Base-by-base conservation (phyloP, 2,888 invertebrate genomes). In the Psococerastis gibbosa region DNA sequence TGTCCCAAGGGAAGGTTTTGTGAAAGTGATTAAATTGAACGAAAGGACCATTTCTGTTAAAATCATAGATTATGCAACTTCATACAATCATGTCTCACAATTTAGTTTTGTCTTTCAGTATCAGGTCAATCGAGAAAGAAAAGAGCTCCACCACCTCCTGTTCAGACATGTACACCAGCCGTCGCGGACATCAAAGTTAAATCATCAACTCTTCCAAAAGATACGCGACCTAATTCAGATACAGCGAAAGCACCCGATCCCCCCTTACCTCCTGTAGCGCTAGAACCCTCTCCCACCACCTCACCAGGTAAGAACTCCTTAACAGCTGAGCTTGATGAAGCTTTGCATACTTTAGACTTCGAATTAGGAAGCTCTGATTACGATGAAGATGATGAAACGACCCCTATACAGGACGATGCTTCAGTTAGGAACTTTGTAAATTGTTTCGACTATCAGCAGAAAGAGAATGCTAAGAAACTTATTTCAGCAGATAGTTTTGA, bases 141-240 rank as follows among this genome's bases (percentile, higher is more conserved):
- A 57, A 71, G 73, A 56, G 67, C 70, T 51, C 66, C 68, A 9
- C 71, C 73, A 2, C 69, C 68, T 20, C 65, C 66, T 15, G 67
- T 68, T 9, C 64, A 66, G 31, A 58, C 60, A 8, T 50, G 52
- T 3, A 60, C 61, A 1, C 60, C 61, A 1, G 57, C 57, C 2
- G 58, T 58, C 9, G 43, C 60, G 16, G 59, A 38, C 6, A 20
- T 20, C 17, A 38, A 38, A 38, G 20, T 20, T 5, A 38, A 38
- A 38, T 5, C 38, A 6, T 15, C 38, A 11, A 38, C 38, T 18
- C 22, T 38, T 20, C 38, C 38, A 20, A 20, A 16, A 20, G 38
- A 38, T 20, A 38, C 13, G 22, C 6, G 38, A 17, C 32, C 8
- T 32, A 11, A 20, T 13, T 20, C 38, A 6, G 38, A 11, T 22